Evolutionary conservation across 1,140 invertebrate species (phyloP).

Genomic region (Glossosoma conforme): DNA sequence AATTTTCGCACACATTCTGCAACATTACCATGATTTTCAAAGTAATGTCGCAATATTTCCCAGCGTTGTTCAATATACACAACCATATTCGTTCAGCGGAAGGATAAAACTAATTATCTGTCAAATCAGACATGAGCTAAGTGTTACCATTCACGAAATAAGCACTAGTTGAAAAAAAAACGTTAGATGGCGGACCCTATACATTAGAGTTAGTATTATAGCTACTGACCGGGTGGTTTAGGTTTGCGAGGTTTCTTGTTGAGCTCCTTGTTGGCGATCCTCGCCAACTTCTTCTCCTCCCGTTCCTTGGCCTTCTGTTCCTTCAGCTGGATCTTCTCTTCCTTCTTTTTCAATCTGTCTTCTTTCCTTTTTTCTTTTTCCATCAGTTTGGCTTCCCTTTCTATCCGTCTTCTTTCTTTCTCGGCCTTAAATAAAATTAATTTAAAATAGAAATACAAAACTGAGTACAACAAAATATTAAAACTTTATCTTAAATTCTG

Average conservation of each 20-base stretch:
- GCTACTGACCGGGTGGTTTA: constrained; percentile 15
- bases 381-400: constrained; percentile 47
- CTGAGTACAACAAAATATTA: not conserved
- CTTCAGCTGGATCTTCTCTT: constrained; percentile 57
- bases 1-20: no score
- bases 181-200: no score
- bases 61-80: no score
- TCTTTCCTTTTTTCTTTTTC: constrained; percentile 56
- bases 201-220: no score
- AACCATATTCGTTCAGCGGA: no score
- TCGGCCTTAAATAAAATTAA: constrained; percentile 34
- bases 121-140: no score
- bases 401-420: constrained; percentile 43
- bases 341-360: constrained; percentile 56
- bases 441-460: not conserved
- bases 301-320: constrained; percentile 46
- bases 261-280: constrained; percentile 41
- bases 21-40: no score
- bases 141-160: no score
- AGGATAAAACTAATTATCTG: no score
- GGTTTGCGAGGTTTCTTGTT: constrained; percentile 36
- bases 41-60: no score
- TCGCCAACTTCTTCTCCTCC: constrained; percentile 45
- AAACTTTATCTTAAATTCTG: no score
- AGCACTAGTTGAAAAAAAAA: no score